phyloP scores from a whole-genome alignment of 2,113 vertebrate species.

The Gymnocephalus cernua region DNA sequence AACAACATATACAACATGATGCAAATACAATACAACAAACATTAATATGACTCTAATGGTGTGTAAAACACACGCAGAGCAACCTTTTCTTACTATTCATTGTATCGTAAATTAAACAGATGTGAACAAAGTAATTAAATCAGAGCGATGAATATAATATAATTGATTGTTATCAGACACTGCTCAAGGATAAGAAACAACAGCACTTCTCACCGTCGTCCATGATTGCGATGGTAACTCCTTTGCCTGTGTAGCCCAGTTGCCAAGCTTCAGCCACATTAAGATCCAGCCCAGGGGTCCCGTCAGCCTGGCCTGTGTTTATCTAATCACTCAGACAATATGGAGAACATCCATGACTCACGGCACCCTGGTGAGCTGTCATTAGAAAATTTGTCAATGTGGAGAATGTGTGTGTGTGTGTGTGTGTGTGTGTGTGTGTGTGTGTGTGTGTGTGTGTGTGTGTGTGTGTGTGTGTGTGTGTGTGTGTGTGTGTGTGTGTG shows the following conservation, averaged over 20 bases:
- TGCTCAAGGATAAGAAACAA: slow-evolving; percentile 7
- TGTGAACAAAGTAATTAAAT: slow-evolving; percentile 2
- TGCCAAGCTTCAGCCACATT: slow-evolving; percentile 99
- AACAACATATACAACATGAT: no score
- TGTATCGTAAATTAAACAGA: slow-evolving; percentile 15
- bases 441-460: slow-evolving; percentile 8
- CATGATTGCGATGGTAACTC: slow-evolving; percentile 99
- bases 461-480: slow-evolving; percentile 4
- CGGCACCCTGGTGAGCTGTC: slow-evolving; percentile 50
- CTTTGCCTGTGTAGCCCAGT: slow-evolving; percentile 96
- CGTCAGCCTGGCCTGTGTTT: slow-evolving; percentile 98
- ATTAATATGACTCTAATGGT: no score
- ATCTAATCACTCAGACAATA: slow-evolving; percentile 88
- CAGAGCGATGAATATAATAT: neutral
- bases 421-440: slow-evolving; percentile 10
- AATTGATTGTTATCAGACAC: slow-evolving; percentile 27
- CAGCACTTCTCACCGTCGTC: slow-evolving; percentile 91
- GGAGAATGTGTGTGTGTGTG: slow-evolving; percentile 10
- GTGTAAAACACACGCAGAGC: no score
- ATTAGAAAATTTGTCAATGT: slow-evolving; percentile 63
- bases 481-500: slow-evolving; percentile 2
- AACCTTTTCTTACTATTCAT: neutral
- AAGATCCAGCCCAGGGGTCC: slow-evolving; percentile 96
- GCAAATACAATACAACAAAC: no score
- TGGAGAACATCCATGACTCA: slow-evolving; percentile 68